Evolutionary conservation across 2,797 vertebrate species (phyloP).

Genomic region (Linurgus olivaceus): DNA sequence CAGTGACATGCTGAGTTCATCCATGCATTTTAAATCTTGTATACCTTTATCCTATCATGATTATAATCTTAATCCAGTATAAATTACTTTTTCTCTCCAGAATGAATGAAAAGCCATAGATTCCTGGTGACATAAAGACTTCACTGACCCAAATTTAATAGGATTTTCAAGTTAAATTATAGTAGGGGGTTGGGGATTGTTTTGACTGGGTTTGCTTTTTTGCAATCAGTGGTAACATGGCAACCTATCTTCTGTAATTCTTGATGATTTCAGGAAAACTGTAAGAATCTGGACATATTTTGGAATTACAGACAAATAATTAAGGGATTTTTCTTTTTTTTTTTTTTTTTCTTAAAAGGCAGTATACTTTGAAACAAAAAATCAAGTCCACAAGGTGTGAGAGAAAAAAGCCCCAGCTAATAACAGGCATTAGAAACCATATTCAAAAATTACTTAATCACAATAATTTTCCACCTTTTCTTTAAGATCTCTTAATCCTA

Average conservation of each 20-base stretch:
- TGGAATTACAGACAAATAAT: background rate
- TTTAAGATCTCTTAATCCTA: background rate
- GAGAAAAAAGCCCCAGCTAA: background rate
- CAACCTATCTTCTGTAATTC: background rate
- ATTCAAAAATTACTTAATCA: background rate
- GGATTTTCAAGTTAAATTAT: background rate
- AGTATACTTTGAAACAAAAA: background rate
- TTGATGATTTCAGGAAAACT: background rate
- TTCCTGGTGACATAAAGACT: background rate
- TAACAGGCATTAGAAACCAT: background rate
- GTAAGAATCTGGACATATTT: background rate
- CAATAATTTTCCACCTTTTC: background rate
- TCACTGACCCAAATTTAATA: background rate
- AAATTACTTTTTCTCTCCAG: background rate
- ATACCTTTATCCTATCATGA: background rate
- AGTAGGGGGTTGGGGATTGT: background rate
- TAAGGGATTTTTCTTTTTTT: background rate
- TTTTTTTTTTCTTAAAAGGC: background rate
- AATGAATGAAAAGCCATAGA: background rate
- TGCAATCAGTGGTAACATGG: background rate
- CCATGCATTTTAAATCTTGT: background rate
- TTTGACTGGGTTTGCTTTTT: background rate
- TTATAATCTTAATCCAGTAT: background rate
- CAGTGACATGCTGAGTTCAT: background rate
- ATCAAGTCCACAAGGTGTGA: background rate